Evolutionary conservation across 1,140 invertebrate species (phyloP).

Genomic region (Drosophila tani): DNA sequence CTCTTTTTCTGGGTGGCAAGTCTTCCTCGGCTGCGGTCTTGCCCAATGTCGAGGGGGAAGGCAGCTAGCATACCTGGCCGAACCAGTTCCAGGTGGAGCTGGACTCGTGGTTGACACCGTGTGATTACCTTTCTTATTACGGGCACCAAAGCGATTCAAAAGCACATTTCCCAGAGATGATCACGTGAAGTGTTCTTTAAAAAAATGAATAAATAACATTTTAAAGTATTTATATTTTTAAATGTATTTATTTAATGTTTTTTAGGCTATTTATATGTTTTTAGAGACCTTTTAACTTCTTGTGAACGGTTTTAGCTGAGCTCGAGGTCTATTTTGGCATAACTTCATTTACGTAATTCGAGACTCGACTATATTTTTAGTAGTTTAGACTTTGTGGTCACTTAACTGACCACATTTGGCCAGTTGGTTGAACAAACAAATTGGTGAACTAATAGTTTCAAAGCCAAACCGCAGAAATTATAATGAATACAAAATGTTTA

Average conservation of each 20-base stretch:
- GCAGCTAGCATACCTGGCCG: slow-evolving; percentile 1
- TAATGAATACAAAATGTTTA: neutral
- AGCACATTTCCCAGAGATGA: slow-evolving; percentile 38
- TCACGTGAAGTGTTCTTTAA: slow-evolving; percentile 30
- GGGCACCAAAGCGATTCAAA: slow-evolving; percentile 23
- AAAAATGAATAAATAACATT: too few relatives aligned
- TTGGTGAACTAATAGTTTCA: neutral
- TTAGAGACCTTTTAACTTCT: too few relatives aligned
- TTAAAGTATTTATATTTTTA: too few relatives aligned
- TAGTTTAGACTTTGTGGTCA: neutral
- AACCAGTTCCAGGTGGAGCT: slow-evolving; percentile 66
- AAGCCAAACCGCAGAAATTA: slow-evolving; percentile 7
- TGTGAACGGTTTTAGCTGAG: too few relatives aligned
- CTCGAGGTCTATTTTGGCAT: too few relatives aligned
- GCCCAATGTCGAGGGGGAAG: slow-evolving; percentile 25
- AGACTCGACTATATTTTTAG: neutral
- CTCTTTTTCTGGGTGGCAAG: slow-evolving; percentile 6
- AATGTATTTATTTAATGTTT: neutral
- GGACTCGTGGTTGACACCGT: slow-evolving; percentile 64
- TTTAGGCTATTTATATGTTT: too few relatives aligned
- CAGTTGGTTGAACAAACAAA: slow-evolving; percentile 24
- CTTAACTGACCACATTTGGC: slow-evolving; percentile 18
- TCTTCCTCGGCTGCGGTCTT: slow-evolving; percentile 24
- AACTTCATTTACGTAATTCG: too few relatives aligned
- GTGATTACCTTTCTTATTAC: slow-evolving; percentile 74